Base-by-base conservation (phyloP, 2,113 vertebrate species). In the Corvus moneduloides region DNA sequence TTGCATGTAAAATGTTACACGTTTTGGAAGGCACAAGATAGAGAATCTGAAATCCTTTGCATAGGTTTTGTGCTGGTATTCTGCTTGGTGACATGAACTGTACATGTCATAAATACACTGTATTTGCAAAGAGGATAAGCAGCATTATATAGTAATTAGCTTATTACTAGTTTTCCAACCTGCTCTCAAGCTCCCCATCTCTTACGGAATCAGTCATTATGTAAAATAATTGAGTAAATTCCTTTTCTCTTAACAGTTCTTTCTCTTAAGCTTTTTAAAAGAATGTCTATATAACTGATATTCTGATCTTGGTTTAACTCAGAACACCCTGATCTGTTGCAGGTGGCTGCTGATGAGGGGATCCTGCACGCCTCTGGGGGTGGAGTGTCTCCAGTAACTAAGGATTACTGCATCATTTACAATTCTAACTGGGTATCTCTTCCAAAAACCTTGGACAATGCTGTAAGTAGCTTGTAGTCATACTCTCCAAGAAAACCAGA, bases 361-460 rank as follows among this genome's bases (percentile, higher is more conserved):
- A 96, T 99, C 84, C 94, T 99, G 74, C 98, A 98, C 1, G 98
- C 98, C 21, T 98, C 97, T 73, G 96, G 96, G 86, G 91, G 39
- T 35, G 97, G 74, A 72, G 39, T 14, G 3, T 41, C 83, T 72
- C 48, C 92, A 1, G 82, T 43, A 8, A 92, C 94, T 27, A 98
- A 96, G 95, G 98, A 99, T 44, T 99, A 99, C 96, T 99, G 99
- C 88, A 94, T 99, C 30, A 95, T 98, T 14, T 98, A 99, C 96
- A 99, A 99, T 93, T 96, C 98, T 8, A 95, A 86, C 1, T 99
- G 98, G 99, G 97, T 97, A 8, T 81, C 97, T 19, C 96, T 99
- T 77, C 97, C 98, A 28, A 62, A 92, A 49, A 97, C 96, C 32
- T 97, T 99, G 28, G 95, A 96, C 72, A 96, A 95, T 96, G 98